A percentile compares a stretch with the other conserved stretches of the same genome.
Evolutionary conservation across 2,797 vertebrate genomes (phyloP).

Genomic region (Notamacropus eugenii): DNA sequence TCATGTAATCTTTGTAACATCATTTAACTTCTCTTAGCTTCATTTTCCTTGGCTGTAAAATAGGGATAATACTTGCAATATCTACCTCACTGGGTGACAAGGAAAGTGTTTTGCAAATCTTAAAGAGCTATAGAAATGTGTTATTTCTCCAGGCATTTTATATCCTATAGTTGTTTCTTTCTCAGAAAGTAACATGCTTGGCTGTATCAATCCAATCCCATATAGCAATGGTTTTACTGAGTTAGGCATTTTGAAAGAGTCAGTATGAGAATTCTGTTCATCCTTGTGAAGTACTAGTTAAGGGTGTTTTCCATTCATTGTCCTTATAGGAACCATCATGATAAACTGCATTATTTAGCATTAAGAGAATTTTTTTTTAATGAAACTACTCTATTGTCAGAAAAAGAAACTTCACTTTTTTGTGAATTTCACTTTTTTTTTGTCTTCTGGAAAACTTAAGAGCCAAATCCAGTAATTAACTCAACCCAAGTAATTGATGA

Average conservation of each 20-base stretch:
- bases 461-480: background rate
- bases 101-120: background rate
- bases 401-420: background rate
- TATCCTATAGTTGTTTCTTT: background rate
- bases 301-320: background rate
- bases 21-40: background rate
- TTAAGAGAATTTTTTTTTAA: background rate
- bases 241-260: background rate
- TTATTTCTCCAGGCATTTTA: background rate
- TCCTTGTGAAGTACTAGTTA: background rate
- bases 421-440: background rate
- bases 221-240: background rate
- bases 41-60: background rate
- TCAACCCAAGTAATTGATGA: background rate
- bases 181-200: background rate
- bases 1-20: background rate
- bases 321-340: background rate
- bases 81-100: background rate
- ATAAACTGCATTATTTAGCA: background rate
- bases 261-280: background rate
- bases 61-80: background rate
- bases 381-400: background rate
- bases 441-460: background rate
- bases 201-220: background rate
- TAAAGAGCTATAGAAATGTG: background rate